Conservation (phyloP, 2,113 vertebrate species). For the Nansenia antarctica region DNA sequence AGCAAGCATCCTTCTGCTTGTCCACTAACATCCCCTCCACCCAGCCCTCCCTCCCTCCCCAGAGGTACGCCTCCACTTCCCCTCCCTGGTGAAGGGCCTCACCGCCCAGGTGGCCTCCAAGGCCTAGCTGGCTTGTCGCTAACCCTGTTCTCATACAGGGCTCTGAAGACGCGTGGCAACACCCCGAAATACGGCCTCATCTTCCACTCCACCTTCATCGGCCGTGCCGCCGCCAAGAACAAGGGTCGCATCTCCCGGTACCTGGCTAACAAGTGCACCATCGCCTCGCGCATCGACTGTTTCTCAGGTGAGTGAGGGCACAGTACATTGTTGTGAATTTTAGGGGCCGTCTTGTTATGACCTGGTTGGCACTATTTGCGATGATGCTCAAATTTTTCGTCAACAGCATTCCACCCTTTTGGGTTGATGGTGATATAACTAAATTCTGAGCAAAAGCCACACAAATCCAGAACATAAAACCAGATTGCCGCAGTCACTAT, state of each 20-base stretch:
- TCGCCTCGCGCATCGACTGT: constrained; percentile 94
- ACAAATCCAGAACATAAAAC: no score
- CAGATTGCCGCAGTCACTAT: not conserved
- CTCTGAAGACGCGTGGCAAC: constrained; percentile 92
- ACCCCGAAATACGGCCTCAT: constrained; percentile 97
- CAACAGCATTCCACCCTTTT: constrained; percentile 86
- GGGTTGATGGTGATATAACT: constrained; percentile 84
- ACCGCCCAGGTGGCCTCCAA: not conserved
- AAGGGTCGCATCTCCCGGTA: constrained; percentile 98
- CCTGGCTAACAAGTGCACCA: constrained; percentile 96
- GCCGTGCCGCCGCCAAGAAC: constrained; percentile 93
- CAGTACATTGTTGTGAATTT: no score
- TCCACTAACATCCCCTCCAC: no score
- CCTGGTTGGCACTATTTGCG: constrained; percentile 59
- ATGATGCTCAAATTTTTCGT: constrained; percentile 98
- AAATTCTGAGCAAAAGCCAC: constrained; percentile 86
- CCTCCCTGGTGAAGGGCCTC: not conserved
- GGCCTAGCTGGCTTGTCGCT: no score
- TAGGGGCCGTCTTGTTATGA: not conserved
- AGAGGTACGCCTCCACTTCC: no score
- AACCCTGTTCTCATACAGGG: constrained; percentile 72
- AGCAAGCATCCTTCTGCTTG: no score
- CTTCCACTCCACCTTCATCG: constrained; percentile 98
- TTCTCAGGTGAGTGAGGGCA: constrained; percentile 84
- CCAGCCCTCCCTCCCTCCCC: no score